phyloP scores from a whole-genome alignment of 2,888 invertebrate species.

The Morpho deidamia region DNA sequence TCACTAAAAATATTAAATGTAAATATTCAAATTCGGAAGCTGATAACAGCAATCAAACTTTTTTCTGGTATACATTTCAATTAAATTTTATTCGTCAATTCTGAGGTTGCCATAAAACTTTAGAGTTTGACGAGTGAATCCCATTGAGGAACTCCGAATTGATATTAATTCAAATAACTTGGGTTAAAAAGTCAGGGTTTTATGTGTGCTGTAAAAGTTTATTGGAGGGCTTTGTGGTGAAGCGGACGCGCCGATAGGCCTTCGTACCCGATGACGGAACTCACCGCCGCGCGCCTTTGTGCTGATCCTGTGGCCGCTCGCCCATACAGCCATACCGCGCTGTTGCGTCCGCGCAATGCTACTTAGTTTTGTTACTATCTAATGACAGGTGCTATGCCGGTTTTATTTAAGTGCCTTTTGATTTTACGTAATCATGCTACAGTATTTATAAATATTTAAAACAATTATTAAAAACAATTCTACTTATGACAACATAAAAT shows the following conservation, averaged over 20 bases:
- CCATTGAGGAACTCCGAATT: constrained; percentile 78
- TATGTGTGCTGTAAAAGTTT: constrained; percentile 76
- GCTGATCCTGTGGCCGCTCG: constrained; percentile 17
- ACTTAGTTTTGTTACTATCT: constrained; percentile 21
- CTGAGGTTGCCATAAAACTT: constrained; percentile 75
- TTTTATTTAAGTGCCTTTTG: neutral
- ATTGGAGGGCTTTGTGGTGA: constrained; percentile 75
- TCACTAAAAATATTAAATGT: constrained; percentile 53
- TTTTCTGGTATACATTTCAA: constrained; percentile 72
- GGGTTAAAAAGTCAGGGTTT: constrained; percentile 78
- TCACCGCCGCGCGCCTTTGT: constrained; percentile 29
- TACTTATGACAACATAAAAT: too few relatives aligned
- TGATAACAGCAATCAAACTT: constrained; percentile 74
- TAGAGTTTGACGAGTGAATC: constrained; percentile 77
- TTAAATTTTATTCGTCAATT: constrained; percentile 77
- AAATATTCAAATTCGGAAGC: constrained; percentile 78
- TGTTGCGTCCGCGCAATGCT: neutral
- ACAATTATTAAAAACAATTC: too few relatives aligned
- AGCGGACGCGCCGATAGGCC: constrained; percentile 73
- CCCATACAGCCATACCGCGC: constrained; percentile 12
- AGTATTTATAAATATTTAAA: too few relatives aligned
- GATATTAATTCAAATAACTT: constrained; percentile 79
- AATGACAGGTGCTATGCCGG: neutral
- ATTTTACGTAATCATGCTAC: neutral
- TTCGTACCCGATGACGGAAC: constrained; percentile 53